Evolutionary conservation across 2,888 invertebrate genomes (phyloP).

Genomic region (Siphonodentalium dalli): DNA sequence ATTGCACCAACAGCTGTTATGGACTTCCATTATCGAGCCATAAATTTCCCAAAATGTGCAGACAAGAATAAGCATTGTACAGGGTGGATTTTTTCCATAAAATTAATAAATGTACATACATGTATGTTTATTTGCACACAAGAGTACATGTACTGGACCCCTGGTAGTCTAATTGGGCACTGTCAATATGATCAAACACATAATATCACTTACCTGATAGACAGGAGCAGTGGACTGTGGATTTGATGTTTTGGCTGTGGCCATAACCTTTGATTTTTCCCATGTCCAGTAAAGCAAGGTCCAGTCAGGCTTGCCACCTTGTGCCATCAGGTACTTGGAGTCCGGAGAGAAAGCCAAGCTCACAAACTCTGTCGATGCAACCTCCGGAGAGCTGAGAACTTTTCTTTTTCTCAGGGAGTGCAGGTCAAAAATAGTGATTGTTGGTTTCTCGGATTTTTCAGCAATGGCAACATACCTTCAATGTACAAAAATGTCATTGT

Average conservation of each 20-base stretch:
- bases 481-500: too few relatives aligned
- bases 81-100: too few relatives aligned
- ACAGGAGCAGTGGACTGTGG: constrained; percentile 70
- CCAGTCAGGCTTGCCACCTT: constrained; percentile 86
- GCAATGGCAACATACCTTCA: constrained; percentile 66
- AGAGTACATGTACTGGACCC: too few relatives aligned
- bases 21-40: too few relatives aligned
- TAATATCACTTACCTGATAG: constrained; percentile 66
- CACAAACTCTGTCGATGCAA: constrained; percentile 72
- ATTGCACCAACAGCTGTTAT: too few relatives aligned
- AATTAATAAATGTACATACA: too few relatives aligned
- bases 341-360: constrained; percentile 82
- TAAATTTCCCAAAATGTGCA: too few relatives aligned
- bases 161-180: too few relatives aligned
- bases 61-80: too few relatives aligned
- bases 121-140: too few relatives aligned
- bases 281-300: constrained; percentile 81
- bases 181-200: too few relatives aligned
- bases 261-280: constrained; percentile 83
- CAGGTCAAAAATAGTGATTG: constrained; percentile 66
- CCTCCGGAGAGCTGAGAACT: constrained; percentile 62
- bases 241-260: constrained; percentile 74
- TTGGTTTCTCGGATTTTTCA: constrained; percentile 64
- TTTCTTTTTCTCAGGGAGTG: constrained; percentile 65
- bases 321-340: constrained; percentile 79